phyloP scores from a whole-genome alignment of 1,140 invertebrate species.

The Drosophila sucinea region DNA sequence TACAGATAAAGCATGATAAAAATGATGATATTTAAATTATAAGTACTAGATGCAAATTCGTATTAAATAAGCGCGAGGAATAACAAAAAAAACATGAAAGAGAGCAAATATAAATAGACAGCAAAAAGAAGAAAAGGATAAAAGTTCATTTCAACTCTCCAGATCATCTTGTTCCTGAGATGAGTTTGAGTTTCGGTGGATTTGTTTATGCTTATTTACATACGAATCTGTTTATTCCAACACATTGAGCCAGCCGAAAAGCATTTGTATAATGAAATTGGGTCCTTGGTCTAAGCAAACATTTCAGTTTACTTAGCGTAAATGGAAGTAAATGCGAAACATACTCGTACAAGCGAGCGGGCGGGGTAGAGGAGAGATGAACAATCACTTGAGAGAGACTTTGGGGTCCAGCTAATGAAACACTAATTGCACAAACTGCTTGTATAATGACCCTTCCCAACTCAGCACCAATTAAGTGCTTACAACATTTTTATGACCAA shows the following conservation, averaged over 20 bases:
- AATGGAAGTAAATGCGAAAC: constrained; percentile 31
- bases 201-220: not conserved
- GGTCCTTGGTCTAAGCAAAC: constrained; percentile 40
- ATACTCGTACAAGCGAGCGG: not conserved
- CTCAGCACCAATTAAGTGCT: constrained; percentile 60
- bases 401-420: constrained; percentile 54
- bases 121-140: not conserved
- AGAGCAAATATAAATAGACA: not conserved
- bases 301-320: constrained; percentile 32
- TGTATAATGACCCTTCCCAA: constrained; percentile 62
- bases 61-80: not conserved
- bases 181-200: too few relatives aligned
- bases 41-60: constrained; percentile 9
- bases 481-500: constrained; percentile 58
- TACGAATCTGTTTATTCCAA: constrained; percentile 11
- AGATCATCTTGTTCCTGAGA: not conserved
- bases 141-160: not conserved
- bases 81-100: constrained; percentile 16
- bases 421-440: constrained; percentile 65
- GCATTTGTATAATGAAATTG: constrained; percentile 18
- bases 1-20: constrained; percentile 28
- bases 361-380: not conserved
- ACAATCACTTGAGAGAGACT: constrained; percentile 4
- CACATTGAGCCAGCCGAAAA: constrained; percentile 1
- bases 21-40: constrained; percentile 34